Conservation (phyloP, 2,113 vertebrate genomes). For the Calidris pygmaea region DNA sequence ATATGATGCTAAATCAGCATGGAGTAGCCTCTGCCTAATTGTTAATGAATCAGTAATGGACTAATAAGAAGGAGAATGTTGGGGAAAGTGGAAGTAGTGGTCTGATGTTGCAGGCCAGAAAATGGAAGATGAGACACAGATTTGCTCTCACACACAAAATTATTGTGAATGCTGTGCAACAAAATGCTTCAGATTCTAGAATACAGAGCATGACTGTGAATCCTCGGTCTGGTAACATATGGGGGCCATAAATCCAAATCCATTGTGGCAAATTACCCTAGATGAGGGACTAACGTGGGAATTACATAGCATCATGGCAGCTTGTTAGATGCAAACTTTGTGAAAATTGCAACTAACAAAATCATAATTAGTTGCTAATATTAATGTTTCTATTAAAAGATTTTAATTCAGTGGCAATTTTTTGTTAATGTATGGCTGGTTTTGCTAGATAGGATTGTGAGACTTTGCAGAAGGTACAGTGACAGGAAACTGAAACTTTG, state of each 20-base stretch:
- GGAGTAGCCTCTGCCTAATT: neutral
- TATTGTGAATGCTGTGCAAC: neutral
- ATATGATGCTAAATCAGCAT: neutral
- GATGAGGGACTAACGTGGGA: neutral
- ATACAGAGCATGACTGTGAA: neutral
- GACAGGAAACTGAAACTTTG: neutral
- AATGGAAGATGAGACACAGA: neutral
- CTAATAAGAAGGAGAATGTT: neutral
- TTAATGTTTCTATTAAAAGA: neutral
- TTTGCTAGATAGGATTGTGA: neutral
- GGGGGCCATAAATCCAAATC: neutral
- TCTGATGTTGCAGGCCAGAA: neutral
- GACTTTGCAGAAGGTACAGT: neutral
- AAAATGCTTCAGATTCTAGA: neutral
- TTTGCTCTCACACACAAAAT: neutral
- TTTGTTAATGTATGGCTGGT: neutral
- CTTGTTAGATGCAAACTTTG: neutral
- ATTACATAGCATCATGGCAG: neutral
- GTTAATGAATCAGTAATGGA: neutral
- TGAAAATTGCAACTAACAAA: neutral
- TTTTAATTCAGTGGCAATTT: neutral
- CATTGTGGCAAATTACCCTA: neutral
- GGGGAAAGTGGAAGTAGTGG: neutral
- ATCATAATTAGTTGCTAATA: neutral
- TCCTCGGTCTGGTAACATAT: neutral